Evolutionary conservation across 2,797 vertebrate genomes (phyloP).

Genomic region (Enoplosus armatus): DNA sequence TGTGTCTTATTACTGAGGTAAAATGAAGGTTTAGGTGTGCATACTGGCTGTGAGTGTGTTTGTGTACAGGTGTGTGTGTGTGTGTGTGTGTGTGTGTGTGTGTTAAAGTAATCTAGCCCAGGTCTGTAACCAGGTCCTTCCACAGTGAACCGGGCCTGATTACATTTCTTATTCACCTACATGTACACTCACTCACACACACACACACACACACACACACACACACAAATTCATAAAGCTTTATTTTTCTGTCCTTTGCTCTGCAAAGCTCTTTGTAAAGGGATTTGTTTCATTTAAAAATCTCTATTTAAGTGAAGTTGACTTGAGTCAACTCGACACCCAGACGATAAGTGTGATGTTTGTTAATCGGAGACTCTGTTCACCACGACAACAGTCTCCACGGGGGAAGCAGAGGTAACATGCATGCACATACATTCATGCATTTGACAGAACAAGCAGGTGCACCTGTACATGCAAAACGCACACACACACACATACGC

Average conservation of each 20-base stretch:
- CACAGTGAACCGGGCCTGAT: constrained; percentile 62
- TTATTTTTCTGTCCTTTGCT: not conserved
- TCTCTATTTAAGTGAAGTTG: constrained; percentile 4
- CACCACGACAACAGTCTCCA: constrained; percentile 26
- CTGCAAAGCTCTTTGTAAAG: not conserved
- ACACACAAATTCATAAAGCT: constrained; percentile 10
- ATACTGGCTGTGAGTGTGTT: not conserved
- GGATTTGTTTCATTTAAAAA: constrained; percentile 15
- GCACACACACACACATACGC: not conserved
- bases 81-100: constrained; percentile 18
- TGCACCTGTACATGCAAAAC: not conserved
- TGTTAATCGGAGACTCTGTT: constrained; percentile 12
- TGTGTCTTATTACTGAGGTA: constrained; percentile 27
- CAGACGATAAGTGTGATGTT: constrained; percentile 18
- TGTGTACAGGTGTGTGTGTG: constrained; percentile 20
- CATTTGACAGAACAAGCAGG: not conserved
- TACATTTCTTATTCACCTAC: constrained; percentile 71
- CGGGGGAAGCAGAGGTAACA: constrained; percentile 16
- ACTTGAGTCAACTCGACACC: constrained; percentile 13
- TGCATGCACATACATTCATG: not conserved
- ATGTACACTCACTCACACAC: not conserved
- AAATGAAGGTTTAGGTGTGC: constrained; percentile 18
- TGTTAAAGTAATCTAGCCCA: constrained; percentile 42
- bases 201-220: constrained; percentile 10
- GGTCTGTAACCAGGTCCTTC: constrained; percentile 53